Evolutionary conservation across 2,888 invertebrate species (phyloP).

Genomic region (Eupithecia inturbata): DNA sequence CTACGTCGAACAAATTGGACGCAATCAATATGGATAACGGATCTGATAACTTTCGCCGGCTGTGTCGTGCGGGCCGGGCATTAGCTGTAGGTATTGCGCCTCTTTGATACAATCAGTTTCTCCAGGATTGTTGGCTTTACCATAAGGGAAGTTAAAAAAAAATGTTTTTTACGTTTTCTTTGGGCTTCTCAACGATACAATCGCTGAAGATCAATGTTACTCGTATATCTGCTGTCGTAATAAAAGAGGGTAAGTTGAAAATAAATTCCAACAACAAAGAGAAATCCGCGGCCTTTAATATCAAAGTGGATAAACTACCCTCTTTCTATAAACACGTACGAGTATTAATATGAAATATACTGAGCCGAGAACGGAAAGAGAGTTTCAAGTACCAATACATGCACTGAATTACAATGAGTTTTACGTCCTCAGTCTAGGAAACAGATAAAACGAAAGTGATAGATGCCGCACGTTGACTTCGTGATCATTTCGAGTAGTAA

Average conservation of each 20-base stretch:
- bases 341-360: conserved; percentile 55
- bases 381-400: conserved; percentile 55
- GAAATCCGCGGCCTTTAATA: conserved; percentile 30
- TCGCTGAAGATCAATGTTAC: not conserved
- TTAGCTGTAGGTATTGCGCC: conserved; percentile 11
- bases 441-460: conserved; percentile 41
- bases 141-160: not conserved
- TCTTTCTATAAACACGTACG: conserved; percentile 51
- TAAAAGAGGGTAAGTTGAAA: conserved; percentile 28
- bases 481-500: conserved; percentile 6
- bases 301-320: conserved; percentile 38
- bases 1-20: conserved; percentile 50
- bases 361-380: conserved; percentile 58
- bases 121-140: not conserved
- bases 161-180: not conserved
- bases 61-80: conserved; percentile 21
- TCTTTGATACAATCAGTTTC: conserved; percentile 23
- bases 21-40: conserved; percentile 59
- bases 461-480: conserved; percentile 33
- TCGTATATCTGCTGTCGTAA: not conserved
- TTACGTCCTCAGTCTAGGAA: conserved; percentile 42
- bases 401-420: conserved; percentile 63
- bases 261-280: conserved; percentile 30
- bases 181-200: not conserved
- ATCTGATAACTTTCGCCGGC: conserved; percentile 41